Evolutionary conservation across 2,797 vertebrate genomes (phyloP).

Genomic region (Anguilla obscura): DNA sequence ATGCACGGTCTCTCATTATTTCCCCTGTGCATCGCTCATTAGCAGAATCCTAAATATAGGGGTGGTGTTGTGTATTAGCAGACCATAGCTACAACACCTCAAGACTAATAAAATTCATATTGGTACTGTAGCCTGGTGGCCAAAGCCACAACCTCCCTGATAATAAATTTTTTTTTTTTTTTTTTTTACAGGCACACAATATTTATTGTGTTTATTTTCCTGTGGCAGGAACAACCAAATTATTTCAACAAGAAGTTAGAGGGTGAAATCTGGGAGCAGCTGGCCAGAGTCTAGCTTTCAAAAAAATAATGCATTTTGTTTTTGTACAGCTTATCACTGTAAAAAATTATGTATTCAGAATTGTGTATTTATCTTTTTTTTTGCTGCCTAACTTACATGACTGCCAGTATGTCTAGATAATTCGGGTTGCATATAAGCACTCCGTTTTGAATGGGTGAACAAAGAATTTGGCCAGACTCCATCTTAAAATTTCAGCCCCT

Average conservation of each 20-base stretch:
- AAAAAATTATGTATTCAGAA: neutral
- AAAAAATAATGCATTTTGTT: neutral
- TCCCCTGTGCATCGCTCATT: neutral
- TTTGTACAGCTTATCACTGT: neutral
- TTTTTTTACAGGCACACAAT: neutral
- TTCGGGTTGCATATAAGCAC: neutral
- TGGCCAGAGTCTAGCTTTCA: neutral
- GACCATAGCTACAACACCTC: neutral
- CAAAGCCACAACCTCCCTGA: neutral
- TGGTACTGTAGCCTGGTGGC: neutral
- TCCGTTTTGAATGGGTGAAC: neutral
- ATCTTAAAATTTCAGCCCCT: neutral
- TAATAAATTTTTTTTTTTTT: neutral
- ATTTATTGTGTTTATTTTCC: slow-evolving; percentile 21
- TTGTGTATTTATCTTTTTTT: neutral
- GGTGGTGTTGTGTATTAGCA: neutral
- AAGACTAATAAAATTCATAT: slow-evolving; percentile 18
- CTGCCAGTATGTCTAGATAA: neutral
- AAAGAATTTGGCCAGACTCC: neutral
- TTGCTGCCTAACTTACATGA: neutral
- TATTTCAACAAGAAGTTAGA: neutral
- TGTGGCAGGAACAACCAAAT: slow-evolving; percentile 5
- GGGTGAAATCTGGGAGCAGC: neutral
- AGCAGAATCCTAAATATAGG: neutral
- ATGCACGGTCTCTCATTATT: neutral